Base-by-base conservation (phyloP, 1,140 invertebrate genomes). In the Brachionus rubens region DNA sequence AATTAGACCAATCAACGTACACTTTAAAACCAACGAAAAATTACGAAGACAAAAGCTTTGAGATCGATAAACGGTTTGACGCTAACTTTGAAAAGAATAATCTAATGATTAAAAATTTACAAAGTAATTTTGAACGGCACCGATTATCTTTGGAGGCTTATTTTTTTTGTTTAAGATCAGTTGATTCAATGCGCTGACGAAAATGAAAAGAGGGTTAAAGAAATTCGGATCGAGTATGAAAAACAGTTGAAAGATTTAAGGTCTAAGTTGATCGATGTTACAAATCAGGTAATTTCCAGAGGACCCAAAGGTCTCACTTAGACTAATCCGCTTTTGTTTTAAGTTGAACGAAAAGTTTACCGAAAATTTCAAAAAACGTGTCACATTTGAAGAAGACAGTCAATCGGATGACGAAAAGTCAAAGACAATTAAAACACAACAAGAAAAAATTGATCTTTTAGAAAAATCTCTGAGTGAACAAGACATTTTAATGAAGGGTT, bases 241-340 rank as follows among this genome's bases (percentile, higher is more conserved):
- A 65, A 43, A 14, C 59, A 65, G 43, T 26, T 65, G 21, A 65
- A 65, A 21, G 59, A 65, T 14, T 43, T 65, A 21, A 65, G 59
- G 43, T 12, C 59, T n/a, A 65, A 24, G 19, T 19, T 65, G 9
- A 43, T 43, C 0, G 59, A 65, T 65, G 33, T 65, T 7, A 65
- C 59, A 19, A 65, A 65, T 24, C 59, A 65, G 33, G 59, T 65
- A 65, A 21, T n/a, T n/a, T n/a, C n/a, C n/a, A n/a, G n/a, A n/a
- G n/a, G n/a, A n/a, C n/a, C n/a, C n/a, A n/a, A n/a, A n/a, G n/a
- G n/a, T n/a, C n/a, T n/a, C n/a, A n/a, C n/a, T n/a, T n/a, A n/a
- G n/a, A n/a, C n/a, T n/a, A n/a, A n/a, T n/a, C n/a, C 9, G 9
- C 19, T 62, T 16, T 19, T 5, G 40, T 54, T 54, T 16, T n/a